These are phyloP conservation scores for Nannospalax galili DNA, from an alignment of 2,113 vertebrate species.

Conservation along the genomic window DNA sequence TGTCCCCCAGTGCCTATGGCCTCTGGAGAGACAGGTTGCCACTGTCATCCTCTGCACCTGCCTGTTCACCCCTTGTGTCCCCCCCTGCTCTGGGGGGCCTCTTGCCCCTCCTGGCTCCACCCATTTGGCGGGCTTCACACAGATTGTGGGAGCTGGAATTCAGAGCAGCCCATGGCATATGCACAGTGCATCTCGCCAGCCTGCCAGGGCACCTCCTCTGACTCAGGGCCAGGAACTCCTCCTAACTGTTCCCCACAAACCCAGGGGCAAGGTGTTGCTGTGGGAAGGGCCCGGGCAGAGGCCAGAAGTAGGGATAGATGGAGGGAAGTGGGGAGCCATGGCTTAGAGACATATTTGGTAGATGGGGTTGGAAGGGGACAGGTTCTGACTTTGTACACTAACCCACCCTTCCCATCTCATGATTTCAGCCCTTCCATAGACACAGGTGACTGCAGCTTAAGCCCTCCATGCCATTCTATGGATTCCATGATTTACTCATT, in stretches of 20 bases:
- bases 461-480: neutral
- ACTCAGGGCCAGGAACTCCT: constrained; percentile 81
- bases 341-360: neutral
- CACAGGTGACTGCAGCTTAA: fast-evolving
- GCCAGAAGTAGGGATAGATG: neutral
- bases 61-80: neutral
- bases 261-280: constrained; percentile 40
- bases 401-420: fast-evolving
- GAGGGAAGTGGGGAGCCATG: fast-evolving
- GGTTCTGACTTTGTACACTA: neutral
- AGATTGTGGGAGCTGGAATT: constrained; percentile 80
- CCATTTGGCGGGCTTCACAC: constrained; percentile 50
- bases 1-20: neutral
- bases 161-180: constrained; percentile 70
- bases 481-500: neutral
- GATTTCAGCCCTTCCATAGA: neutral
- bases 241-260: constrained; percentile 54
- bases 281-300: neutral
- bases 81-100: neutral
- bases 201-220: constrained; percentile 81
- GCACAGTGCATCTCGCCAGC: constrained; percentile 18
- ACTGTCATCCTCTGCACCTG: neutral
- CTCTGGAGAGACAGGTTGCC: neutral
- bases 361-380: too few species aligned
- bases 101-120: neutral